A percentile compares a stretch with the other conserved stretches of the same genome.
Conservation (phyloP, 1,140 invertebrate genomes). For the Coelopa frigida region DNA sequence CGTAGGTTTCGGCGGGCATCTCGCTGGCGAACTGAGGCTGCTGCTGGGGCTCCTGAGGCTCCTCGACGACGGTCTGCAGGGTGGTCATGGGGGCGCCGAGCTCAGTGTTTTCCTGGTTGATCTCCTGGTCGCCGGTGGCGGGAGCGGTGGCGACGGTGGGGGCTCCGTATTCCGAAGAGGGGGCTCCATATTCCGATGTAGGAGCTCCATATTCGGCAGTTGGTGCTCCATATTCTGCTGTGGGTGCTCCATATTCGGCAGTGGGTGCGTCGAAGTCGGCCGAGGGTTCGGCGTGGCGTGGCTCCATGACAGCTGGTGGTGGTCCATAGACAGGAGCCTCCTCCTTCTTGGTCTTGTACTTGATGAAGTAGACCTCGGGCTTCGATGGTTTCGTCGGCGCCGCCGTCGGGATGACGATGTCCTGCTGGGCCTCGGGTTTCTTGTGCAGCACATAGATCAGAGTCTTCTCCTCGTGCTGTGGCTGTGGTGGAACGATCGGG, state of each 20-base stretch:
- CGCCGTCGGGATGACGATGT: conserved; percentile 67
- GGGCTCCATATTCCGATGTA: conserved; percentile 5
- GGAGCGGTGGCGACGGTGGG: conserved; percentile 30
- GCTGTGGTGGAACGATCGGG: conserved; percentile 53
- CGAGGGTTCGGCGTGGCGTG: conserved; percentile 19
- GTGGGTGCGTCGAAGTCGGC: conserved; percentile 23
- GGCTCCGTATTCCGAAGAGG: conserved; percentile 23
- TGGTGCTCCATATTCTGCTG: conserved; percentile 26
- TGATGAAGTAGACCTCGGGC: conserved; percentile 82
- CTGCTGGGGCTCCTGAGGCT: not conserved
- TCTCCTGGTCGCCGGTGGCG: too few relatives aligned
- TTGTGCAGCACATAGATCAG: conserved; percentile 79
- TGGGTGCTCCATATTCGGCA: conserved; percentile 41
- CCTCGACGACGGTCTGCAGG: not conserved
- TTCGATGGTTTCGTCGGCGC: conserved; percentile 69
- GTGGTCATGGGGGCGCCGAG: conserved; percentile 6
- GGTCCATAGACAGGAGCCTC: conserved; percentile 41
- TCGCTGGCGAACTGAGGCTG: conserved; percentile 5
- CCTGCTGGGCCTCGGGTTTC: conserved; percentile 68
- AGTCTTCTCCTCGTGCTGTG: conserved; percentile 73
- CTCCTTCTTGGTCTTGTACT: conserved; percentile 67
- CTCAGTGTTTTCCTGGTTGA: conserved; percentile 3
- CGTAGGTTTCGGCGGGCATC: conserved; percentile 3
- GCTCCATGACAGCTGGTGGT: conserved; percentile 41
- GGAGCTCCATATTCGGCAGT: conserved; percentile 20